Conservation (phyloP, 2,797 vertebrate species). For the Tokudaia tokunoshimensis region DNA sequence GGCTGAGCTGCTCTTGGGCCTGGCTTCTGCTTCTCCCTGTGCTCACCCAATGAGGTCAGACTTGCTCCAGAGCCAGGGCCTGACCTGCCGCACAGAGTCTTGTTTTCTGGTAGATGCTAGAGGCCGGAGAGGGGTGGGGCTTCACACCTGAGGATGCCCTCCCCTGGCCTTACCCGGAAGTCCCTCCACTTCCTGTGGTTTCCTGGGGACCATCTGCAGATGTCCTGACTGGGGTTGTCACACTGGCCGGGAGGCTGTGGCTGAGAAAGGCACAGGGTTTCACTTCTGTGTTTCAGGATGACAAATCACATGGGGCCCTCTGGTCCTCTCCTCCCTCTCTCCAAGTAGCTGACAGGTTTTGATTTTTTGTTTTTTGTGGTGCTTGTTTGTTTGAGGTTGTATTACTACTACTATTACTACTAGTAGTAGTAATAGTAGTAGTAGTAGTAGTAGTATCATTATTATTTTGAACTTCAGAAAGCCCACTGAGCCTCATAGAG, state of each 20-base stretch:
- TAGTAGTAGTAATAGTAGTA: too few species aligned
- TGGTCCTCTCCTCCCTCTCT: neutral
- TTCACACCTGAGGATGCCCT: neutral
- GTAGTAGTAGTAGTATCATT: too few species aligned
- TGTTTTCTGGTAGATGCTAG: neutral
- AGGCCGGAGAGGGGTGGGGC: too few species aligned
- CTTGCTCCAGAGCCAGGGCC: neutral
- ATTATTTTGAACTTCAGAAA: neutral
- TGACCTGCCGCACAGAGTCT: neutral
- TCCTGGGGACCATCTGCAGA: neutral
- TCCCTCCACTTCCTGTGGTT: neutral
- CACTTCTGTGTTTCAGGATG: slow-evolving; percentile 20
- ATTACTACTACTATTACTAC: too few species aligned
- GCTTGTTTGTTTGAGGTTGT: neutral
- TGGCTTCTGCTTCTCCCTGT: neutral
- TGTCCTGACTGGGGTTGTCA: neutral
- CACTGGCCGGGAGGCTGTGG: neutral
- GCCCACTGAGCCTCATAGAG: neutral
- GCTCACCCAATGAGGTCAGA: neutral
- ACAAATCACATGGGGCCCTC: neutral
- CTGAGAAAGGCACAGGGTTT: slow-evolving; percentile 17
- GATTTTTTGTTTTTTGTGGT: neutral
- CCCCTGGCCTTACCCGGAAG: neutral
- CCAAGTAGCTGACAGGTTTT: neutral
- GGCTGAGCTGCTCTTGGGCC: neutral